These are phyloP conservation scores for Philantomba maxwellii DNA, from an alignment of 2,113 vertebrate genomes.

Conservation along the genomic window DNA sequence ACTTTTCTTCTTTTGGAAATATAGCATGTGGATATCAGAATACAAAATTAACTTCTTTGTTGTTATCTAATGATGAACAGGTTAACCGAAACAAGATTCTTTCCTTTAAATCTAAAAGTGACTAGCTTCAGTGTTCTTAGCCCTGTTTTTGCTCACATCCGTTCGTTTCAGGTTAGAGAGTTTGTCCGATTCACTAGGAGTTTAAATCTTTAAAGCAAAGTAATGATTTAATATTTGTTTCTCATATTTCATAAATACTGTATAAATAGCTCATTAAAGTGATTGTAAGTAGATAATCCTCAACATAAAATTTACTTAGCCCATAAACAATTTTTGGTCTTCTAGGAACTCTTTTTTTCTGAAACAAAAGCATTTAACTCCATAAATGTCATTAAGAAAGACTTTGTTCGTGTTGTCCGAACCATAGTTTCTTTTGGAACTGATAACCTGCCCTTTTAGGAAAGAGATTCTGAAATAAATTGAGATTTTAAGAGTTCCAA, in stretches of 20 bases:
- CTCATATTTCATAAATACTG: background rate
- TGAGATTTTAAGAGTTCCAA: slow-evolving; percentile 7
- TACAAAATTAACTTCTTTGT: background rate
- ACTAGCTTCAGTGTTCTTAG: background rate
- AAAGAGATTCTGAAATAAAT: slow-evolving; percentile 29
- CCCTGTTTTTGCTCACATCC: background rate
- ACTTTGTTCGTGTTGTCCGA: background rate
- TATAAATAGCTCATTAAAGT: slow-evolving; percentile 9
- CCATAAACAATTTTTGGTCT: slow-evolving; percentile 5
- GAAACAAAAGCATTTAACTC: background rate
- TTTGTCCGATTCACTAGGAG: background rate
- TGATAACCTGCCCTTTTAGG: background rate
- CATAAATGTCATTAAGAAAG: background rate
- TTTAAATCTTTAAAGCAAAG: slow-evolving; percentile 22
- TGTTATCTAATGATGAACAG: slow-evolving; percentile 11
- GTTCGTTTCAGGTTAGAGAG: background rate
- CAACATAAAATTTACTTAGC: slow-evolving; percentile 1
- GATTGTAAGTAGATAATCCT: background rate
- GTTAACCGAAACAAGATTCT: background rate
- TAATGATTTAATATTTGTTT: background rate
- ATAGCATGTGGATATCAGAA: background rate
- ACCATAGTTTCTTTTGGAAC: background rate
- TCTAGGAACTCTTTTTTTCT: background rate
- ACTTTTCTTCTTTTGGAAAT: background rate
- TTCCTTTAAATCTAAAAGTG: background rate